These are phyloP conservation scores for Drosophila ustulata DNA, from an alignment of 2,888 invertebrate species.

Conservation along the genomic window DNA sequence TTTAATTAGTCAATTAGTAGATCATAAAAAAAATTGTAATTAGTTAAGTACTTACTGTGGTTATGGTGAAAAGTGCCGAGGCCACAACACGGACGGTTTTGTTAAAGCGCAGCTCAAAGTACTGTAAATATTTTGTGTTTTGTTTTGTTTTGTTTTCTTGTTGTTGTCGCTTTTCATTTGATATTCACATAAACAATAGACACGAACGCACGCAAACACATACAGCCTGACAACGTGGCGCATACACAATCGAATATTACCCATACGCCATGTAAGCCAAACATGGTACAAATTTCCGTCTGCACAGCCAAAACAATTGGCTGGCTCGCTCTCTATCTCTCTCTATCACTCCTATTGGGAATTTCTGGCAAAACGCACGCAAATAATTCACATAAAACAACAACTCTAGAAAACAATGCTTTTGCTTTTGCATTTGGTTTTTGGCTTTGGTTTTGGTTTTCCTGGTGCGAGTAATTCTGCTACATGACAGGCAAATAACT, in stretches of 20 bases:
- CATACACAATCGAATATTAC: constrained; percentile 66
- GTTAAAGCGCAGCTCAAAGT: constrained; percentile 90
- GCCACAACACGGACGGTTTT: constrained; percentile 89
- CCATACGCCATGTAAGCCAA: constrained; percentile 54
- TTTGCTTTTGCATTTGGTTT: constrained; percentile 10
- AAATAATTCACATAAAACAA: constrained; percentile 35
- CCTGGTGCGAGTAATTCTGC: constrained; percentile 4
- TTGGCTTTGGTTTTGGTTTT: constrained; percentile 7
- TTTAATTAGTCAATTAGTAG: constrained; percentile 10
- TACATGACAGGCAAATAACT: constrained; percentile 33
- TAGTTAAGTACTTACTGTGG: constrained; percentile 87
- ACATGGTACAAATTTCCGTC: constrained; percentile 20
- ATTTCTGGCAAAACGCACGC: constrained; percentile 22
- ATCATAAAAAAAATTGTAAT: not conserved
- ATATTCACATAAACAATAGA: constrained; percentile 45
- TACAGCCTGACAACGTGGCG: constrained; percentile 34
- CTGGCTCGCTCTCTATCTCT: not conserved
- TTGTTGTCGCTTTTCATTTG: constrained; percentile 34
- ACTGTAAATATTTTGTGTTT: constrained; percentile 86
- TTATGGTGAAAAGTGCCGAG: constrained; percentile 89
- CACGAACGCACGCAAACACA: constrained; percentile 23
- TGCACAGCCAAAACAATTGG: constrained; percentile 38
- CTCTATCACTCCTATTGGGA: constrained; percentile 9
- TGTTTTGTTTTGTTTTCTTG: constrained; percentile 17
- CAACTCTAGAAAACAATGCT: constrained; percentile 30